These are phyloP conservation scores for Rhodinocichla rosea DNA, from an alignment of 2,113 vertebrate species.

Conservation along the genomic window DNA sequence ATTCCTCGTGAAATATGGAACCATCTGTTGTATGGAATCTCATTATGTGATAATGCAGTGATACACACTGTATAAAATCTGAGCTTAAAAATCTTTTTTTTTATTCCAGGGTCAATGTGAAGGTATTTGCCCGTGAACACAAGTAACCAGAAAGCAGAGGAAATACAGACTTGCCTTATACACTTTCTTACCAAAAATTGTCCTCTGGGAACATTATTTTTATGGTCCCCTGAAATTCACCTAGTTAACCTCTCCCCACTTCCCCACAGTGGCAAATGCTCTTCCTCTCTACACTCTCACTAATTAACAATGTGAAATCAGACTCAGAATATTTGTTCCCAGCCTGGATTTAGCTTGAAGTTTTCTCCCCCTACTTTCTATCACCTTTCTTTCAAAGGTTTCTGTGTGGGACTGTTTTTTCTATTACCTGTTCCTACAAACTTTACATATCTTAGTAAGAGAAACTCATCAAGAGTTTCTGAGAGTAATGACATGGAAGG, in stretches of 20 bases:
- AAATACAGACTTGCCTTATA: neutral
- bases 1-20: slow-evolving; percentile 46
- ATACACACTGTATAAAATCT: neutral
- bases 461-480: neutral
- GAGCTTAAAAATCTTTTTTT: neutral
- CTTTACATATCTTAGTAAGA: neutral
- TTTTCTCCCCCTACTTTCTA: neutral
- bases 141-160: neutral
- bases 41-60: slow-evolving; percentile 4
- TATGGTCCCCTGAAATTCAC: neutral
- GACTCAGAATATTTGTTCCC: neutral
- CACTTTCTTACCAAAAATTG: neutral
- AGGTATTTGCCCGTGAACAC: neutral
- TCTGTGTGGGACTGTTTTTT: neutral
- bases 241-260: neutral
- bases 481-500: neutral
- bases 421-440: neutral
- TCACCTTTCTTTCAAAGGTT: neutral
- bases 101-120: neutral
- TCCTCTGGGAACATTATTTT: neutral
- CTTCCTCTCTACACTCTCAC: neutral
- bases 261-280: neutral
- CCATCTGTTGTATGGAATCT: slow-evolving; percentile 16
- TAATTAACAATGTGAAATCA: neutral
- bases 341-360: neutral